Conservation (phyloP, 2,888 invertebrate species). For the Rhingia campestris region DNA sequence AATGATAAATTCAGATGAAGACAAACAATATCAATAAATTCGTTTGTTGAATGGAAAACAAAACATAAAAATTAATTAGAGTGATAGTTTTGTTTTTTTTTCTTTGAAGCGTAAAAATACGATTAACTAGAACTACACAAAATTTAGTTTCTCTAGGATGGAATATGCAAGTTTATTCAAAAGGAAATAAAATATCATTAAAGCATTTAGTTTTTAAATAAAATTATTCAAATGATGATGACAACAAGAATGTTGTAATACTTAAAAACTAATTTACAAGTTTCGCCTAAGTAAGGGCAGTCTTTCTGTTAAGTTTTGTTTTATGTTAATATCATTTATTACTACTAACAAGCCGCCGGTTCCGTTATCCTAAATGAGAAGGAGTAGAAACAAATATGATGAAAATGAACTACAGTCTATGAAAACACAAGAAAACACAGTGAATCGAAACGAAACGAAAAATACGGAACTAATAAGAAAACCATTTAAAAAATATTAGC, state of each 20-base stretch:
- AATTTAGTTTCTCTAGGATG: conserved; percentile 31
- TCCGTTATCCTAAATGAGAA: conserved; percentile 79
- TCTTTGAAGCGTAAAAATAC: conserved; percentile 19
- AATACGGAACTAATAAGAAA: conserved; percentile 29
- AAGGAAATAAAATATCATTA: conserved; percentile 2
- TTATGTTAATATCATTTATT: conserved; percentile 41
- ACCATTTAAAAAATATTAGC: neutral
- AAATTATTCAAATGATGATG: conserved; percentile 19
- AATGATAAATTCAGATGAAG: neutral
- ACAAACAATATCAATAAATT: conserved; percentile 19
- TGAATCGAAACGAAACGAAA: conserved; percentile 75
- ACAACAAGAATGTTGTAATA: conserved; percentile 46
- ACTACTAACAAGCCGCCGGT: conserved; percentile 81
- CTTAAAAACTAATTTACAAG: conserved; percentile 70
- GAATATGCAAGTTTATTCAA: conserved; percentile 19
- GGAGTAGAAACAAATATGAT: conserved; percentile 46
- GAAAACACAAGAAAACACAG: conserved; percentile 39
- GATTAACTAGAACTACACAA: conserved; percentile 21
- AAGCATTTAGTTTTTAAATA: conserved; percentile 17
- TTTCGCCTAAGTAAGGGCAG: conserved; percentile 73
- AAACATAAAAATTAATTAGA: neutral
- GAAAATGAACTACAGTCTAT: conserved; percentile 56
- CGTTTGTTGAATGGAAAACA: conserved; percentile 10
- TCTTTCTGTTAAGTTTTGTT: conserved; percentile 73
- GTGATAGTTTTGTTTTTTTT: conserved; percentile 33